Base-by-base conservation (phyloP, 2,113 vertebrate genomes). In the Entelurus aequoreus region DNA sequence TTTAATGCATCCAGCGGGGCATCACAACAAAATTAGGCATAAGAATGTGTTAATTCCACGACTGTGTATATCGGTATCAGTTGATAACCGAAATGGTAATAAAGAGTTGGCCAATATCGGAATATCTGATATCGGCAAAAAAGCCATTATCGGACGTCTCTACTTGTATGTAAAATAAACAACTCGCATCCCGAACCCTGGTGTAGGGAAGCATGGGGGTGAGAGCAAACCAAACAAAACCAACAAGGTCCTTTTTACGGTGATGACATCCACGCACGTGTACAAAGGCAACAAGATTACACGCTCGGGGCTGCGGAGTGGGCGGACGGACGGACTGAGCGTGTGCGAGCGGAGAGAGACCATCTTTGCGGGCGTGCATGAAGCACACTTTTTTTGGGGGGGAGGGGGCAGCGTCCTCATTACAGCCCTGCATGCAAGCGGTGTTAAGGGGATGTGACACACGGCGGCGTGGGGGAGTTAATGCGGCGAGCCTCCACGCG, bases 231-330 rank as follows among this genome's bases (percentile, higher is more conserved):
- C 19, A 19, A 19, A 19, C 19, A 38, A 15, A 16, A 77, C 19
- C 19, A 19, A 76, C 76, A 71, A 77, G 77, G 74, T 71, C 40
- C 62, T 67, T 63, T 73, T 83, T 75, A 83, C 79, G 71, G 77
- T 76, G 82, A 88, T 85, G 88, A 84, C 86, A 87, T 85, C 80
- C 78, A 85, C 86, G 86, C 77, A 71, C 84, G 86, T 88, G 81
- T 82, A 82, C 61, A 2, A 82, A 84, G 80, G 80, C 78, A 85
- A 88, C 76, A 74, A 74, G 83, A 88, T 87, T 87, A 88, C 82
- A 84, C 72, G 78, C 85, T 85, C 72, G 54, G 65, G 87, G 19
- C 79, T 84, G 82, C 80, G 35, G 70, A 77, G 86, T 86, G 85
- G 86, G 85, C 73, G 84, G 81, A 83, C 74, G 75, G 72, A 72